Evolutionary conservation across 2,888 invertebrate genomes (phyloP).

Genomic region (Pharmacophagus antenor): DNA sequence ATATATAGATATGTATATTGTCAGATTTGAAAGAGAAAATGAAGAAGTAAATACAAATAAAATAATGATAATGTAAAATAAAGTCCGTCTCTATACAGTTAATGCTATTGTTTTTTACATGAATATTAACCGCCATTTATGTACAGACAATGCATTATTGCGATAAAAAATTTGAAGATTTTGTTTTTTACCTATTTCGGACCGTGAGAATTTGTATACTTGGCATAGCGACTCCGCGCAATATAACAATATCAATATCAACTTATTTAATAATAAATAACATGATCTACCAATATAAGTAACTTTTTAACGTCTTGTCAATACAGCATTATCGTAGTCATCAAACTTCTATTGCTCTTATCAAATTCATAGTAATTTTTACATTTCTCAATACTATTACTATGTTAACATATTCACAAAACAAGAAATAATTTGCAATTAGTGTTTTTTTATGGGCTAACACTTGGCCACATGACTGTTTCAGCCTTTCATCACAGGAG

Average conservation of each 20-base stretch:
- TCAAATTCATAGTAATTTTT: neutral
- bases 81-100: slow-evolving; percentile 46
- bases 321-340: neutral
- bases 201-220: slow-evolving; percentile 67
- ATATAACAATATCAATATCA: no score
- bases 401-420: no score
- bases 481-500: no score
- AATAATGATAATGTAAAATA: slow-evolving; percentile 4
- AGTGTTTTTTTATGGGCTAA: no score
- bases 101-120: slow-evolving; percentile 47
- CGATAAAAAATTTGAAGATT: slow-evolving; percentile 67
- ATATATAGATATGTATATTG: no score
- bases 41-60: neutral
- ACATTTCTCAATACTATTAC: no score
- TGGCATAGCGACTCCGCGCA: slow-evolving; percentile 65
- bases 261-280: slow-evolving; percentile 55
- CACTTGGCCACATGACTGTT: no score
- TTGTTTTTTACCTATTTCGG: slow-evolving; percentile 60
- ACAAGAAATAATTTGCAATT: no score
- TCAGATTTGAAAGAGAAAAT: no score
- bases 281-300: neutral
- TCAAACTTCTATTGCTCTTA: no score
- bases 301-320: neutral
- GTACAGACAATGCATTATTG: slow-evolving; percentile 74
- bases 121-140: slow-evolving; percentile 71